A percentile compares a stretch with the other conserved stretches of the same genome.
These are phyloP conservation scores for Gambusia affinis DNA, from an alignment of 2,113 vertebrate species.

Conservation along the genomic window DNA sequence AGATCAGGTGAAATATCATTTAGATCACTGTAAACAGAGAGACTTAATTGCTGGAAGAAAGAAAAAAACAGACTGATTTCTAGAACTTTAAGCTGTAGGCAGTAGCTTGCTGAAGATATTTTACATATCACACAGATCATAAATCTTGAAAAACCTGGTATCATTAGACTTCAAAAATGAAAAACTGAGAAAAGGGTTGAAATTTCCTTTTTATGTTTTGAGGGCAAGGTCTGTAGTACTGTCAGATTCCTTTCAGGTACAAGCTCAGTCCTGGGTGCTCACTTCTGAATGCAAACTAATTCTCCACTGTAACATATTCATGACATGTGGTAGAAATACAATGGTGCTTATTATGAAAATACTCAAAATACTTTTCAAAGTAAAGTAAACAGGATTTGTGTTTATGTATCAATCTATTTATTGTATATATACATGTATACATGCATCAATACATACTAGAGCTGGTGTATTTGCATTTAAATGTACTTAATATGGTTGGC, in stretches of 20 bases:
- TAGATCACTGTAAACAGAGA: not conserved
- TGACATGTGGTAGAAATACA: slow-evolving; percentile 24
- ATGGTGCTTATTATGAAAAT: slow-evolving; percentile 12
- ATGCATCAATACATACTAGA: no score
- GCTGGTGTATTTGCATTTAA: no score
- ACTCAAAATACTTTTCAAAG: slow-evolving; percentile 18
- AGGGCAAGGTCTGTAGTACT: slow-evolving; percentile 64
- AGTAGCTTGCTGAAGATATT: not conserved
- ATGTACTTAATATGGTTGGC: no score
- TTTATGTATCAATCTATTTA: no score
- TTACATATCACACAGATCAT: not conserved
- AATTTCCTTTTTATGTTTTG: slow-evolving; percentile 40
- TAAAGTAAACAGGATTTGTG: no score
- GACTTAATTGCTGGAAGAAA: not conserved
- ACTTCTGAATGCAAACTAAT: slow-evolving; percentile 40
- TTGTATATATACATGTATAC: no score
- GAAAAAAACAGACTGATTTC: slow-evolving; percentile 12
- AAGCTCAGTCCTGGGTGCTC: slow-evolving; percentile 70
- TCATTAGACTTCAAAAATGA: slow-evolving; percentile 26
- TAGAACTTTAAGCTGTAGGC: slow-evolving; percentile 2
- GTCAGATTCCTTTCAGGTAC: slow-evolving; percentile 56
- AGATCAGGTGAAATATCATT: not conserved
- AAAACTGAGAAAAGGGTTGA: slow-evolving; percentile 42
- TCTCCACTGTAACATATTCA: slow-evolving; percentile 32
- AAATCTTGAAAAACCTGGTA: slow-evolving; percentile 31